Conservation (phyloP, 2,113 vertebrate genomes). For the Cyrtonyx montezumae region DNA sequence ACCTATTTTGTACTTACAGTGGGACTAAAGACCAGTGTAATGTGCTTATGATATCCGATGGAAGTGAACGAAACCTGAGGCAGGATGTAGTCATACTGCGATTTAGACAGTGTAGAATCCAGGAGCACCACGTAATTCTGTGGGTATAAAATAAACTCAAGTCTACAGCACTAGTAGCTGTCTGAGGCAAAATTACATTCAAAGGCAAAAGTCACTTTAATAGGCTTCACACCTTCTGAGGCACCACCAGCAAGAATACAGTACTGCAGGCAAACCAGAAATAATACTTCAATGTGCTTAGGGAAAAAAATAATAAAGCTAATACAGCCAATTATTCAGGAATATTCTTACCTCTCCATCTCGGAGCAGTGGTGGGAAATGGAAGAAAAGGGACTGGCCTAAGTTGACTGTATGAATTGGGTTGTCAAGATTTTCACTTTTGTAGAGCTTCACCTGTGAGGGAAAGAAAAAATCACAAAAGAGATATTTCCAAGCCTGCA, state of each 20-base stretch:
- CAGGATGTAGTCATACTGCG: slow-evolving; percentile 92
- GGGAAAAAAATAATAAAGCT: background rate
- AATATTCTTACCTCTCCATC: slow-evolving; percentile 89
- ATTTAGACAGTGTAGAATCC: slow-evolving; percentile 89
- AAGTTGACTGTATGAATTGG: slow-evolving; percentile 94
- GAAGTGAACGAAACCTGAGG: slow-evolving; percentile 94
- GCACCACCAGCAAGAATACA: background rate
- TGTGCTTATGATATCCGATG: slow-evolving; percentile 91
- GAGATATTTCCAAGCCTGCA: background rate
- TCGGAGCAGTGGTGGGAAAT: slow-evolving; percentile 92
- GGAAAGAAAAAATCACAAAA: background rate
- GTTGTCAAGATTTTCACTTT: slow-evolving; percentile 94
- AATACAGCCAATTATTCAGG: background rate
- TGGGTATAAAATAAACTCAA: background rate
- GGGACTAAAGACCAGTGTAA: slow-evolving; percentile 93
- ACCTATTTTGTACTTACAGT: slow-evolving; percentile 78
- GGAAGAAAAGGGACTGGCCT: slow-evolving; percentile 95
- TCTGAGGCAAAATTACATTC: background rate
- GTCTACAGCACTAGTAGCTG: background rate
- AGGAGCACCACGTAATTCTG: slow-evolving; percentile 93
- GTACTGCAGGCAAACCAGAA: background rate
- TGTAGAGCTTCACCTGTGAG: slow-evolving; percentile 93
- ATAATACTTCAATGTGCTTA: background rate
- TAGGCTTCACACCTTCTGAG: background rate
- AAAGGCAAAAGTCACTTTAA: background rate